Evolutionary conservation across 2,113 vertebrate genomes (phyloP).

Genomic region (Cyanoderma ruficeps): DNA sequence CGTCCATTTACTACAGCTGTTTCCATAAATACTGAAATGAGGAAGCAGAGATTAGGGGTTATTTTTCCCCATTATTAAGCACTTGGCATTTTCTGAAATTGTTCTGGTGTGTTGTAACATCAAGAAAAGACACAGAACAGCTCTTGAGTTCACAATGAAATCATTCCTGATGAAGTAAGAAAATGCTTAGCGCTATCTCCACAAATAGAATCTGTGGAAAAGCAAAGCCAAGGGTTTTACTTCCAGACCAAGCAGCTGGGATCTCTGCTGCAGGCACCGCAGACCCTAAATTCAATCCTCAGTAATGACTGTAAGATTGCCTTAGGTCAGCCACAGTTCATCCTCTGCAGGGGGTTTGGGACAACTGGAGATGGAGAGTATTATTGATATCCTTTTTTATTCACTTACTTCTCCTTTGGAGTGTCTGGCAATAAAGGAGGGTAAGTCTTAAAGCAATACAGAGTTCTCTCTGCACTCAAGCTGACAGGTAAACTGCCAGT

Average conservation of each 20-base stretch:
- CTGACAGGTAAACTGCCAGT: background rate
- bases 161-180: background rate
- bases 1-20: background rate
- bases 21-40: conserved; percentile 24
- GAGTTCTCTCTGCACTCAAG: background rate
- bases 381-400: background rate
- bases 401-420: background rate
- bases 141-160: background rate
- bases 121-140: background rate
- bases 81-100: background rate
- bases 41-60: background rate
- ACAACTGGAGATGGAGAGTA: background rate
- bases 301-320: background rate
- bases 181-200: background rate
- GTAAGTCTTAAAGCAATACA: background rate
- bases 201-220: background rate
- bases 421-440: background rate
- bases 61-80: conserved; percentile 13
- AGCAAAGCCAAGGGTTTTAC: background rate
- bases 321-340: background rate
- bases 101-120: background rate
- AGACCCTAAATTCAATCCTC: background rate
- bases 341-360: background rate
- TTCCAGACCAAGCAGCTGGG: background rate
- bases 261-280: background rate